Evolutionary conservation across 2,113 vertebrate species (phyloP).

Genomic region (Lipophrys pholis): DNA sequence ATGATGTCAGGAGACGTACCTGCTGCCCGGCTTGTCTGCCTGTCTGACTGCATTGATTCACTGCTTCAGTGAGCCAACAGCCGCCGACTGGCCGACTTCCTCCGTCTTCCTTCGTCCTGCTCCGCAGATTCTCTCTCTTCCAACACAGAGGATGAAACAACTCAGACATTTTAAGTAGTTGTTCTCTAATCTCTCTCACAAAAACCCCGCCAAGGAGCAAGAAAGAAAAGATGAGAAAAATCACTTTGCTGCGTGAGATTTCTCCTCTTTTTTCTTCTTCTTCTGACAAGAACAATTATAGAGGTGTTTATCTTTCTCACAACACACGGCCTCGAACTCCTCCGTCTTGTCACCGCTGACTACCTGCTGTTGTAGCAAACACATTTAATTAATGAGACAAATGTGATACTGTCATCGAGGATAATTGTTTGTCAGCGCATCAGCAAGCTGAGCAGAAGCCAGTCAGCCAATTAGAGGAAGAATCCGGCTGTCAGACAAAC

Average conservation of each 20-base stretch:
- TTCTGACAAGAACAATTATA: constrained; percentile 26
- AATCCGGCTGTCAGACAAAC: constrained; percentile 37
- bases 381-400: constrained; percentile 86
- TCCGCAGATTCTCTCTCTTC: neutral
- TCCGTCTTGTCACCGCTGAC: constrained; percentile 71
- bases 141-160: constrained; percentile 19
- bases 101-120: neutral
- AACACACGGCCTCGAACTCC: constrained; percentile 50
- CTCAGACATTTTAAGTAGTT: constrained; percentile 15
- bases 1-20: constrained; percentile 68
- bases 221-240: neutral
- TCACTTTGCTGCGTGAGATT: constrained; percentile 10
- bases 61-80: constrained; percentile 57
- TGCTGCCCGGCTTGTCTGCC: constrained; percentile 57
- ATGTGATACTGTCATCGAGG: constrained; percentile 82
- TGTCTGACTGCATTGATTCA: constrained; percentile 63
- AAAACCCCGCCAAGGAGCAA: constrained; percentile 27
- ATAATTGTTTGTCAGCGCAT: constrained; percentile 87
- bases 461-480: constrained; percentile 49
- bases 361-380: constrained; percentile 72
- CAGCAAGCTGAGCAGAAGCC: constrained; percentile 71
- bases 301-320: constrained; percentile 47
- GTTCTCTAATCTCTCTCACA: constrained; percentile 31
- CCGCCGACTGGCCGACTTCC: constrained; percentile 39
- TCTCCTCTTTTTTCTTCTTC: constrained; percentile 13